phyloP scores from a whole-genome alignment of 2,888 invertebrate genomes.

The Torymus aiolomorphi region DNA sequence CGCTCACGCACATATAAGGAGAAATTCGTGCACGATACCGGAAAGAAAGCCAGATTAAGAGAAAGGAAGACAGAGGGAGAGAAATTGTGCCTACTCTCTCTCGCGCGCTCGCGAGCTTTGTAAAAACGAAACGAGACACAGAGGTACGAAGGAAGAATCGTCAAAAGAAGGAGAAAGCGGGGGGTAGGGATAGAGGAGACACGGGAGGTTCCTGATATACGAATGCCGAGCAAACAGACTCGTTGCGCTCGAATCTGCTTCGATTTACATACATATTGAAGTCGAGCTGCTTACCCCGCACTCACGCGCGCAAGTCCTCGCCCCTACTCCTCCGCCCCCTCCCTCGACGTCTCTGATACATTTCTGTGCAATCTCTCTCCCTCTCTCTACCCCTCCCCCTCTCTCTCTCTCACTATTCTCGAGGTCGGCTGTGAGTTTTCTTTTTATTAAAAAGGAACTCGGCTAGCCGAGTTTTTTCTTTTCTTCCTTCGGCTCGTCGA shows the following conservation, averaged over 20 bases:
- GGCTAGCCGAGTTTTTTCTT: constrained; percentile 6
- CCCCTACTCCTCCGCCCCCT: not conserved
- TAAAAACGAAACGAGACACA: constrained; percentile 33
- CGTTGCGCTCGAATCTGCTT: constrained; percentile 71
- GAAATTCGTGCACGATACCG: constrained; percentile 32
- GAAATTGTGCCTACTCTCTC: not conserved
- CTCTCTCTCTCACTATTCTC: constrained; percentile 68
- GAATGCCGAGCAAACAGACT: constrained; percentile 55
- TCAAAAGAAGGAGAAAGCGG: constrained; percentile 3
- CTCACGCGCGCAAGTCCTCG: constrained; percentile 24
- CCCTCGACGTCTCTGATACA: constrained; percentile 13
- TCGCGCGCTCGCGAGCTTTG: not conserved
- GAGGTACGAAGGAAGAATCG: constrained; percentile 29
- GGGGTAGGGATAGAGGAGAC: constrained; percentile 12
- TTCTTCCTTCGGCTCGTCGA: not conserved
- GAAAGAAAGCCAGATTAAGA: not conserved
- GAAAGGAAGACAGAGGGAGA: not conserved
- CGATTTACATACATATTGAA: constrained; percentile 76
- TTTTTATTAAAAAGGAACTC: constrained; percentile 54
- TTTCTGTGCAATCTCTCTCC: constrained; percentile 34
- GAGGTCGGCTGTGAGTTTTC: constrained; percentile 41
- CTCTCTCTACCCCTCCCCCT: constrained; percentile 64
- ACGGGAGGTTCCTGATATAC: constrained; percentile 4
- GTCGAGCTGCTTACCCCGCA: constrained; percentile 61
- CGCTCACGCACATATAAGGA: not conserved